phyloP scores from a whole-genome alignment of 92 coral and sea anemone genomes.

The Galaxea fascicularis region DNA sequence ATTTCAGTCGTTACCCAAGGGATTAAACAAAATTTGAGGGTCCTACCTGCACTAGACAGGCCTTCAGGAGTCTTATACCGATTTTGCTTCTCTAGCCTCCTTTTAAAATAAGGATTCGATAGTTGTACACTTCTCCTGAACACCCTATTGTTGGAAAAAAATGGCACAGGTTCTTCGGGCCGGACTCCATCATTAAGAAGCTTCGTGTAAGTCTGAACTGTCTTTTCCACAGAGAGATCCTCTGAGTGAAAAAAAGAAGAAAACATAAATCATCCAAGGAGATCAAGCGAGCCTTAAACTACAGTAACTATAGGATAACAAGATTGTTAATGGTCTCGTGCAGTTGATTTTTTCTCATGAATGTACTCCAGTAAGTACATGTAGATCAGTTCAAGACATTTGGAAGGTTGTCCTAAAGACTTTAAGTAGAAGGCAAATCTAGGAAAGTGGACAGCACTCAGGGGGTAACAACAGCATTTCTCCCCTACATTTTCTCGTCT shows the following conservation, averaged over 20 bases:
- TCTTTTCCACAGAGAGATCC: conserved; percentile 2
- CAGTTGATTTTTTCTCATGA: too few relatives aligned
- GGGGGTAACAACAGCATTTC: too few relatives aligned
- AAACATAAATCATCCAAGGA: background rate
- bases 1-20: too few relatives aligned
- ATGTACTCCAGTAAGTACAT: too few relatives aligned
- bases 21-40: too few relatives aligned
- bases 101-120: background rate
- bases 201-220: background rate
- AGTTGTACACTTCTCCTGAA: background rate
- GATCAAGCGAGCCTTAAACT: background rate
- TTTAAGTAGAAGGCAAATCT: too few relatives aligned
- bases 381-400: too few relatives aligned
- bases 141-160: background rate
- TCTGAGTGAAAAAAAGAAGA: background rate
- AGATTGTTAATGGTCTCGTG: background rate
- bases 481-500: too few relatives aligned
- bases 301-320: background rate
- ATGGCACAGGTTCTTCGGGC: conserved; percentile 20
- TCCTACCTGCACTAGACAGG: too few relatives aligned
- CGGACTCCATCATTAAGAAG: background rate
- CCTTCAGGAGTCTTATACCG: background rate
- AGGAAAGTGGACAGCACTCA: too few relatives aligned
- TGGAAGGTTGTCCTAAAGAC: too few relatives aligned
- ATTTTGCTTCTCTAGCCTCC: background rate